These are phyloP conservation scores for Oophaga sylvatica DNA, from an alignment of 2,797 vertebrate genomes.

Conservation along the genomic window DNA sequence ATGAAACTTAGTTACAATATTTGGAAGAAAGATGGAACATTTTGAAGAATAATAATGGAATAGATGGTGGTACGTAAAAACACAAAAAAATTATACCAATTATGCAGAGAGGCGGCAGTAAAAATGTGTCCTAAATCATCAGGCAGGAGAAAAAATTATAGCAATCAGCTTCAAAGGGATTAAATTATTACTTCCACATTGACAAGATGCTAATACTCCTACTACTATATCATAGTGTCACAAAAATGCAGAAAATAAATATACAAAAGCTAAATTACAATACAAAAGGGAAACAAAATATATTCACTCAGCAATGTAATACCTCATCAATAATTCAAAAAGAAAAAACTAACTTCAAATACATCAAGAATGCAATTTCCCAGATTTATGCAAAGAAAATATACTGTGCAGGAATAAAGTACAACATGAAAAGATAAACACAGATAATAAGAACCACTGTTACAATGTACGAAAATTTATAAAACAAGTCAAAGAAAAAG, in stretches of 20 bases:
- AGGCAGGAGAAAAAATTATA: constrained; percentile 15
- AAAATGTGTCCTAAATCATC: not conserved
- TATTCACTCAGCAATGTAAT: not conserved
- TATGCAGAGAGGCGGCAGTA: not conserved
- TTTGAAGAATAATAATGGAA: too few relatives aligned
- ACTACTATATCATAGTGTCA: not conserved
- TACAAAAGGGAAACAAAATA: not conserved
- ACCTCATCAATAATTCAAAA: not conserved
- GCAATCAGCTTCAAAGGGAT: not conserved
- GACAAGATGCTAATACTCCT: not conserved
- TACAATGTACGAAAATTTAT: not conserved
- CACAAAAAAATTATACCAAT: not conserved
- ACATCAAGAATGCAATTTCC: not conserved
- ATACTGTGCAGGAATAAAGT: not conserved
- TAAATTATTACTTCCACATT: not conserved
- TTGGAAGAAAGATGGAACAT: not conserved
- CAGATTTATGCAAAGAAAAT: not conserved
- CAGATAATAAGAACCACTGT: not conserved
- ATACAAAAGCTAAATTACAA: constrained; percentile 12
- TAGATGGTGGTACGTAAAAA: not conserved
- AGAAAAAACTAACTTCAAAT: not conserved
- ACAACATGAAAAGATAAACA: not conserved
- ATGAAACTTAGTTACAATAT: not conserved
- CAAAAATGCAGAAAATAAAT: not conserved
- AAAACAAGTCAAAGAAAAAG: not conserved